These are phyloP conservation scores for Lethenteron camtschaticum DNA, from an alignment of 2,113 vertebrate genomes.

Conservation along the genomic window DNA sequence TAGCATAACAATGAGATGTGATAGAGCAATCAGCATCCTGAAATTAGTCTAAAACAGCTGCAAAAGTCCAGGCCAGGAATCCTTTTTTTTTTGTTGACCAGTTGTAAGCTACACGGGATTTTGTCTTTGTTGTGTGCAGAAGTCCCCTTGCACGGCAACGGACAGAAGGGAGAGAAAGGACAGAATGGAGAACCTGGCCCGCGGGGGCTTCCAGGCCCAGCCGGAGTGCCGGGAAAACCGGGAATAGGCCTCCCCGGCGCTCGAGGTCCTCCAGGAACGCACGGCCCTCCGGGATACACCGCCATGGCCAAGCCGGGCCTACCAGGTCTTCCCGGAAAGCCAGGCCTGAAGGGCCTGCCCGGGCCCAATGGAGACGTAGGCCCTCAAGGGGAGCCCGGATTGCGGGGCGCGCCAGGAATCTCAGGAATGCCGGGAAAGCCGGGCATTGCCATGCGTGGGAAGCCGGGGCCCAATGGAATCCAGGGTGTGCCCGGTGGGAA, in stretches of 20 bases:
- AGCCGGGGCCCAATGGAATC: slow-evolving; percentile 54
- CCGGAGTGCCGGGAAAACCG: slow-evolving; percentile 68
- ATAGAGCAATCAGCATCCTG: no score
- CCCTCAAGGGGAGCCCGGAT: slow-evolving; percentile 50
- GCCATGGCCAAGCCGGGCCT: slow-evolving; percentile 74
- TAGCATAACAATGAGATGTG: no score
- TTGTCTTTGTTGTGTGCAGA: slow-evolving; percentile 33
- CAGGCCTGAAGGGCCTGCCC: slow-evolving; percentile 46
- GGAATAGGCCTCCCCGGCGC: slow-evolving; percentile 70
- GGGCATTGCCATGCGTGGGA: slow-evolving; percentile 72
- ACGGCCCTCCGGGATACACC: slow-evolving; percentile 59
- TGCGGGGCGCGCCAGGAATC: slow-evolving; percentile 48
- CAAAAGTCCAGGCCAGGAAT: no score
- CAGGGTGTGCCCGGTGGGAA: slow-evolving; percentile 48
- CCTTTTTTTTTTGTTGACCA: no score
- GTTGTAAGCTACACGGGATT: not conserved
- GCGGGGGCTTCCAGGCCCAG: slow-evolving; percentile 50
- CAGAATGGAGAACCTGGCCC: slow-evolving; percentile 72
- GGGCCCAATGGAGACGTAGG: slow-evolving; percentile 45
- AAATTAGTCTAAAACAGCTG: no score
- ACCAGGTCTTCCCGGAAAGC: slow-evolving; percentile 66
- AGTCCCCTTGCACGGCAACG: slow-evolving; percentile 50
- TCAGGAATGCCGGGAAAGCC: slow-evolving; percentile 70
- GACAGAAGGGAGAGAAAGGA: slow-evolving; percentile 78
- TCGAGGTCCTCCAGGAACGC: slow-evolving; percentile 57